Evolutionary conservation across 2,113 vertebrate genomes (phyloP).

Genomic region (Marmota monax): DNA sequence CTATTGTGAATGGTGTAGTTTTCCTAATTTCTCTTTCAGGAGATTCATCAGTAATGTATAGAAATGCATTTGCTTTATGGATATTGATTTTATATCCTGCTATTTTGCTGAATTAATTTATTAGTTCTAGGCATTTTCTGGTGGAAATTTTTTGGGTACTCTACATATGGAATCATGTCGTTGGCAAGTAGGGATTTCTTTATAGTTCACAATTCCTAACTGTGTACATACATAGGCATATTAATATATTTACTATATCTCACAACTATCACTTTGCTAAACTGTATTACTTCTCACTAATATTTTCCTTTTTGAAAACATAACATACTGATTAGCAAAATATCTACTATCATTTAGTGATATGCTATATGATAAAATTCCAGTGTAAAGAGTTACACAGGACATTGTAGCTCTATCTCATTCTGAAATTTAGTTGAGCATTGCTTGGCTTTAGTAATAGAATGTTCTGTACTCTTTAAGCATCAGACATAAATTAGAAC

Average conservation of each 20-base stretch:
- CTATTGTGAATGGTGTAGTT: no score
- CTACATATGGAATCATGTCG: no score
- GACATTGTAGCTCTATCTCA: background rate
- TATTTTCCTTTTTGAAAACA: background rate
- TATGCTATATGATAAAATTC: conserved; percentile 1
- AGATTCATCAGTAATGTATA: no score
- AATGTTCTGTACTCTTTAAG: background rate
- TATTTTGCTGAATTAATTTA: no score
- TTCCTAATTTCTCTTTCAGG: no score
- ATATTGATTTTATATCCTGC: no score
- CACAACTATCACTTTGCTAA: background rate
- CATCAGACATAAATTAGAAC: background rate
- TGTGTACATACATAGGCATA: background rate
- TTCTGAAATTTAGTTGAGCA: background rate
- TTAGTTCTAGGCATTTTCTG: no score
- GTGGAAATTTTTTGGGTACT: no score
- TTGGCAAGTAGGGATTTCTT: no score
- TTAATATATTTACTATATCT: background rate
- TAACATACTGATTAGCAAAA: conserved; percentile 13
- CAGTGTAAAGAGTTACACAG: background rate
- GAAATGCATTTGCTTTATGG: no score
- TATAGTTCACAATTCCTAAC: background rate
- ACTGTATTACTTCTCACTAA: background rate
- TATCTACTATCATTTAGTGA: background rate
- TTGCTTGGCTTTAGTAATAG: background rate